Evolutionary conservation across 2,888 invertebrate genomes (phyloP), one percentile per base, ranked within the genome.

Genomic region (Apoda limacodes): DNA sequence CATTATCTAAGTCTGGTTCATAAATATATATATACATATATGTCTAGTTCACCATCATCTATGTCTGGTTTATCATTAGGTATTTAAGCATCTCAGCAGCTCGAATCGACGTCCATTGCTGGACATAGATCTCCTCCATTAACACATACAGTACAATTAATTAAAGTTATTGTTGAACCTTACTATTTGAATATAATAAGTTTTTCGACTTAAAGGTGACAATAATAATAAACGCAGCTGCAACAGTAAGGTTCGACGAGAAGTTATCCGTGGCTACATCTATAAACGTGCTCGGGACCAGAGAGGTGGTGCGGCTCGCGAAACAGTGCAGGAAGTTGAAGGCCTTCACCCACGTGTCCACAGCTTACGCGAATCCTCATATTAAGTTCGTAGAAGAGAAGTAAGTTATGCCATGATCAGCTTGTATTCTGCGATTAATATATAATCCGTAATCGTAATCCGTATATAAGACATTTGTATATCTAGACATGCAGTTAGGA

Each of bases 261-360:
- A 87, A 87, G 30, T 74, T 95, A 9, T 85, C 87, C 43, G 54
- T 86, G 1, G 88, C 95, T 0, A 86, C 91, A 4, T 85, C 85
- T 13, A 91, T 93, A 59, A 95, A 95, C 63, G 88, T 95, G 0
- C 74, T 83, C 13, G 93, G 90, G 0, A 89, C 92, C 0, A 85
- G 86, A 41, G 86, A 89, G 45, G 83, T 93, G 11, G 53, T 95
- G 3, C 81, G 84, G 21, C 70, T 95, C 9, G 88, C 89, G 34
- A 87, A 86, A 47, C 83, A 87, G 43, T 91, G 93, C 74, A 74
- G 82, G 21, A 81, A 88, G 27, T 69, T 95, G 32, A 86, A 87
- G 66, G 92, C 78, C 0, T 15, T 78, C 3, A 70, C 74, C 0
- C 80, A 80, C 28, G 60, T 80, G 0, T 80, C 80, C 0, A 80